Base-by-base conservation (phyloP, 2,113 vertebrate genomes). In the Chloroceryle aenea region DNA sequence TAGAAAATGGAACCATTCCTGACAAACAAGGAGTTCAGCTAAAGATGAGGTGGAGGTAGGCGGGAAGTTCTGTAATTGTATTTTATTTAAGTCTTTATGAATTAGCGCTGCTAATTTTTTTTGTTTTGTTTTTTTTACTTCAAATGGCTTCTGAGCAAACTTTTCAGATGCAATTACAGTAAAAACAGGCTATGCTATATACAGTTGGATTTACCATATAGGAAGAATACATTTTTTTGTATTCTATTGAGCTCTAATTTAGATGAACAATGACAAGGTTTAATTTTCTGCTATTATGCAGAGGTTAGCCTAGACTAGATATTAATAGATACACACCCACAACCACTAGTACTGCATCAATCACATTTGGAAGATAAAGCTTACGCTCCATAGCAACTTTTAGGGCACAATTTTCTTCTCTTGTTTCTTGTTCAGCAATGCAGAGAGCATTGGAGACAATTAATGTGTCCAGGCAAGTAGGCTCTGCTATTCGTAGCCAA, bases 221-320 rank as follows among this genome's bases (percentile, higher is more conserved):
- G 86, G 53, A 90, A 71, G 67, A 71, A 71, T 63, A 38, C 32
- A 55, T 71, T 74, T 63, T 59, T 47, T 61, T 32, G 48, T 76
- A 75, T 68, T 64, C 43, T 93, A n/a, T 81, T 50, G 75, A 76
- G 45, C 26, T 85, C 71, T 75, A 13, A 92, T 76, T 94, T 90
- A 19, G 50, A 42, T 6, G 36, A 78, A 77, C 61, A 90, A 68
- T 2, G 45, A 68, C 47, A 75, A 90, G 77, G 86, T 95, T 96
- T 89, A 85, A 85, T 95, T 55, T 92, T 89, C 93, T 93, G 80
- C 82, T 83, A 94, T 90, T 96, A 93, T 94, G 92, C 90, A 90
- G 68, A 96, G 93, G 95, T 96, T 96, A 94, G 93, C 96, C 95
- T 94, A 96, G 95, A 97, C 95, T 96, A 88, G 85, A n/a, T 96